phyloP scores from a whole-genome alignment of 2,888 invertebrate genomes.

The Alloscopus bannaensis region DNA sequence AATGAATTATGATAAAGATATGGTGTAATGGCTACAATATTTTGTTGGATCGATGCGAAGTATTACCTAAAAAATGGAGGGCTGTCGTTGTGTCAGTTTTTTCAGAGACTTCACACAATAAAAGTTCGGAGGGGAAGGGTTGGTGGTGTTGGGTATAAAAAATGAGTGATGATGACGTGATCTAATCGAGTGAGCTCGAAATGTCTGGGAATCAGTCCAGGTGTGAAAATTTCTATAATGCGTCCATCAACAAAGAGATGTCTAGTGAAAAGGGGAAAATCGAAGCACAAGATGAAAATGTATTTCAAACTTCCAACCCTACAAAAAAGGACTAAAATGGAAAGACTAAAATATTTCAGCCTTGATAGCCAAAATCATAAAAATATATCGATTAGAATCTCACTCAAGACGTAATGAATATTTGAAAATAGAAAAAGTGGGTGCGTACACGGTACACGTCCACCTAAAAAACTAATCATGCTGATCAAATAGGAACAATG shows the following conservation, averaged over 20 bases:
- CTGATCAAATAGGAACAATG: too few relatives aligned
- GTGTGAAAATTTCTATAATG: slow-evolving; percentile 46
- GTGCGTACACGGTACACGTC: too few relatives aligned
- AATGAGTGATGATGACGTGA: slow-evolving; percentile 50
- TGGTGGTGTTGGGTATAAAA: slow-evolving; percentile 39
- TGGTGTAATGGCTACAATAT: too few relatives aligned
- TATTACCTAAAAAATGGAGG: slow-evolving; percentile 33
- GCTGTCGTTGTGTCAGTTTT: too few relatives aligned
- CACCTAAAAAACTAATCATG: too few relatives aligned
- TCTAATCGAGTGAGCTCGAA: background rate
- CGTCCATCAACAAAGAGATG: slow-evolving; percentile 15
- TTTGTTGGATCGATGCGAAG: too few relatives aligned
- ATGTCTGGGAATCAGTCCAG: slow-evolving; percentile 37
- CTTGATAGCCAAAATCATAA: background rate
- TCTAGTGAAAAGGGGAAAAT: slow-evolving; percentile 1
- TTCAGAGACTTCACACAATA: background rate
- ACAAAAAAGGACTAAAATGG: too few relatives aligned
- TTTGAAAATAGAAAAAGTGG: too few relatives aligned
- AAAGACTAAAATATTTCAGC: background rate
- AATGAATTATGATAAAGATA: too few relatives aligned
- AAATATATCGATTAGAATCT: slow-evolving; percentile 1
- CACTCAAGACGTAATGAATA: background rate
- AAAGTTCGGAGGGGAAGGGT: slow-evolving; percentile 35
- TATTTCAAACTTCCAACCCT: background rate
- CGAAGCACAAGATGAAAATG: background rate